Evolutionary conservation across 2,797 vertebrate genomes (phyloP), one percentile per base, ranked within the genome.

Genomic region (Brachyalestes nurse): DNA sequence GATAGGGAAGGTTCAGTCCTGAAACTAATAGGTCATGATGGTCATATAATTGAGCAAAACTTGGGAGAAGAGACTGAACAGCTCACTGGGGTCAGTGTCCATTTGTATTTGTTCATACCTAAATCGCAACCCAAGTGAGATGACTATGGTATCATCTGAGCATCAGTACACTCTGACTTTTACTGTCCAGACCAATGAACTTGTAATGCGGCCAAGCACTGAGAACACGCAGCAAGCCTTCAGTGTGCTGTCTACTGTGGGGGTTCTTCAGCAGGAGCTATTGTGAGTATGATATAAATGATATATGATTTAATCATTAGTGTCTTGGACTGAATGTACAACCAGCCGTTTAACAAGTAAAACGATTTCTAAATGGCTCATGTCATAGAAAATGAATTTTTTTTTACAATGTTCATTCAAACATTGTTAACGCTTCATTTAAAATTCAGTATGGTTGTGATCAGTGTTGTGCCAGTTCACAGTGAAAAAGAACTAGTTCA

Each of bases 221-320:
- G 87, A 88, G 12, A 93, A 91, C 57, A 86, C 91, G 2, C 88
- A 90, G 72, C 93, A 91, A 77, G 92, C 90, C 66, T 93, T 94
- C 82, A 92, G 90, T 85, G 88, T 90, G 51, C 84, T 96, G 77
- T 82, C 86, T 81, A 79, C 90, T 16, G 77, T 96, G 75, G 91
- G 87, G 82, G 60, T 88, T 58, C 85, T 96, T 82, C 95, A 97
- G 82, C 86, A 84, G 62, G 93, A 95, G 75, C 88, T 98, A 42
- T 58, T 92, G 96, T 97, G 88, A 94, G 95, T 94, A 16, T 47
- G 9, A 57, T 40, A 49, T 38, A 23, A 53, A 28, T 60, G 10
- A 55, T 4, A 34, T 34, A 34, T 34, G 34, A 34, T 34, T 3
- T 34, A 34, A 34, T n/a, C n/a, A 34, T 34, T 4, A 34, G 34